Conservation (phyloP, 2,113 vertebrate species). For the Atlantisia rogersi region DNA sequence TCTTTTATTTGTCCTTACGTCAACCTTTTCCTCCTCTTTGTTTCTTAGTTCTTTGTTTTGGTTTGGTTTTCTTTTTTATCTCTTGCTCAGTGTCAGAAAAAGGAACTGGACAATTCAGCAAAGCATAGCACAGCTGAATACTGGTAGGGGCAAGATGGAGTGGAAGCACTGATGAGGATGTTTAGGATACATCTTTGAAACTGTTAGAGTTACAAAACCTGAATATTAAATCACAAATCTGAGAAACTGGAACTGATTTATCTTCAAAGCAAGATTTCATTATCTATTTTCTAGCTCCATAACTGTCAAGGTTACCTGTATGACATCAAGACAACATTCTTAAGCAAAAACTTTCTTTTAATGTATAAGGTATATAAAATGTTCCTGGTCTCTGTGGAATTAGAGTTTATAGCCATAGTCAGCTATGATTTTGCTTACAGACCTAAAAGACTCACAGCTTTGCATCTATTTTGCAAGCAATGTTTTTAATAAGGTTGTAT, state of each 20-base stretch:
- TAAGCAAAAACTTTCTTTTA: background rate
- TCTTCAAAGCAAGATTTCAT: background rate
- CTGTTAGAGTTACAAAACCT: background rate
- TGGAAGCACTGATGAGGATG: background rate
- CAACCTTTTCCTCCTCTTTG: background rate
- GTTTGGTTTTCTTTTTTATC: background rate
- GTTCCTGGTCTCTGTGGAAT: background rate
- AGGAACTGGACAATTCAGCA: background rate
- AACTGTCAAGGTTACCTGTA: background rate
- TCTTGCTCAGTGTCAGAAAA: background rate
- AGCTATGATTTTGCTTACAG: background rate
- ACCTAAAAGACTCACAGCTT: background rate
- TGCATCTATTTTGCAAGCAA: background rate
- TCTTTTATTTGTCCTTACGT: background rate
- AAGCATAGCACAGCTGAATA: background rate
- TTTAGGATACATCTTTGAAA: background rate
- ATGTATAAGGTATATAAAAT: background rate
- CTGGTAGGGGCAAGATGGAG: background rate
- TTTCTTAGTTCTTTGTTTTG: background rate
- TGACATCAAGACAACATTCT: background rate
- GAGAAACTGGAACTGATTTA: background rate
- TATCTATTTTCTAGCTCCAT: background rate
- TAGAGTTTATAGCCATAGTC: background rate
- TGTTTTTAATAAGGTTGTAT: background rate
- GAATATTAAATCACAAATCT: background rate